Evolutionary conservation across 2,888 invertebrate genomes (phyloP), one percentile per base, ranked within the genome.

Genomic region (Linnaemya vulpina): DNA sequence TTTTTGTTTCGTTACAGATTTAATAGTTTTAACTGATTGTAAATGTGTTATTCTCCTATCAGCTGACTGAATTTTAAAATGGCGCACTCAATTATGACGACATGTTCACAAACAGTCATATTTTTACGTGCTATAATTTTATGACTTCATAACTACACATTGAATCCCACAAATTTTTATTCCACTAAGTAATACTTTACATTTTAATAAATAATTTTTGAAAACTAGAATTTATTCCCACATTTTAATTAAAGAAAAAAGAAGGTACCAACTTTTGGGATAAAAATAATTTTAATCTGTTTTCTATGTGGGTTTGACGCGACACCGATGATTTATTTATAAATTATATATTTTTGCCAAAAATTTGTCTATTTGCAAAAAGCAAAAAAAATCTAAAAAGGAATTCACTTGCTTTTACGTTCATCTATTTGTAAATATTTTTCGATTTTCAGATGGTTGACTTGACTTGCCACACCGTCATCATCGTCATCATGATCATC

Each of bases 391-490:
- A 40, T 2, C 3, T 40, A 40, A 40, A 40, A 40, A 40, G 10
- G 17, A 63, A 76, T 43, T 62, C 70, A 78, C 78, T 78, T 78
- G 78, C 51, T 43, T 43, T 38, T 40, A 20, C 40, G 20, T 75
- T 53, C 43, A 55, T 20, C 40, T 30, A 53, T 58, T 67, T 62
- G 15, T 25, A 49, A 17, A 58, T 60, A 25, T 40, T 68, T 51
- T 22, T 55, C 11, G 30, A 55, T 76, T 62, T 68, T 53, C 15
- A 65, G 65, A 58, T 58, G 67, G 46, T 77, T 68, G 60, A 68
- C 60, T 70, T 70, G 77, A 68, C 68, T 62, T 68, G 68, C 60
- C 49, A 58, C 43, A 17, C 8, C 58, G 40, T 55, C 35, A 22
- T 1, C 40, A 40, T 63, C 38, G 15, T 40, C 43, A 17, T 4